Base-by-base conservation (phyloP, 2,113 vertebrate genomes). In the Xenopus tropicalis region DNA sequence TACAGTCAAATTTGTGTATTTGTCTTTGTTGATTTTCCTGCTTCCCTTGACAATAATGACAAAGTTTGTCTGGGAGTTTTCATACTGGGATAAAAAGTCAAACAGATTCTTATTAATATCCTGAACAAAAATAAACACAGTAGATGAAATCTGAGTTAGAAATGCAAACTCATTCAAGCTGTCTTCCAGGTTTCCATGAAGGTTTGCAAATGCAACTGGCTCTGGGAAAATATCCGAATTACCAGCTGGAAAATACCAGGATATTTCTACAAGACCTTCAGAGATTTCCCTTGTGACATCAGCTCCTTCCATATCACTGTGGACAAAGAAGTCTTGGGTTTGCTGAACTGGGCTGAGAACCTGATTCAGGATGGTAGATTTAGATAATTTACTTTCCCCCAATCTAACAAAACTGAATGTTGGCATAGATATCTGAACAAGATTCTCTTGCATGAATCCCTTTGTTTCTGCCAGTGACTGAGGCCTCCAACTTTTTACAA, bases 361-460 rank as follows among this genome's bases (percentile, higher is more conserved):
- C 9, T 78, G 44, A 57, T 93, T 93, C 19, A 94, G 83, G 51
- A 90, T 77, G 63, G 82, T 74, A 58, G 92, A 94, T 78, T 93
- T 94, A 51, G 91, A 93, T 64, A 91, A 52, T 19, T 74, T 72
- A 61, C 86, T 88, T 8, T 77, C 66, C 19, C 91, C 90, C 42
- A 95, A 67, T 25, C 87, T 89, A 48, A 93, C 82, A 76, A 88
- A 93, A 11, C 92, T 92, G 68, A 94, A 65, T 69, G 90, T 42
- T 11, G 92, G 89, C 89, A 93, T 86, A 43, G 75, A 42, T 5
- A 81, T 81, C 43, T 73, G 82, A 17, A 84, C 83, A 51, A 93
- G 82, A 77, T 82, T 70, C 14, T 74, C 70, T 29, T 74, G 80
- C 4, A 80, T 66, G 23, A 82, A 67, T 57, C 20, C 61, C 0